A percentile compares a stretch with the other conserved stretches of the same genome.
Evolutionary conservation across 1,140 invertebrate genomes (phyloP).

Genomic region (Saxidomus purpurata): DNA sequence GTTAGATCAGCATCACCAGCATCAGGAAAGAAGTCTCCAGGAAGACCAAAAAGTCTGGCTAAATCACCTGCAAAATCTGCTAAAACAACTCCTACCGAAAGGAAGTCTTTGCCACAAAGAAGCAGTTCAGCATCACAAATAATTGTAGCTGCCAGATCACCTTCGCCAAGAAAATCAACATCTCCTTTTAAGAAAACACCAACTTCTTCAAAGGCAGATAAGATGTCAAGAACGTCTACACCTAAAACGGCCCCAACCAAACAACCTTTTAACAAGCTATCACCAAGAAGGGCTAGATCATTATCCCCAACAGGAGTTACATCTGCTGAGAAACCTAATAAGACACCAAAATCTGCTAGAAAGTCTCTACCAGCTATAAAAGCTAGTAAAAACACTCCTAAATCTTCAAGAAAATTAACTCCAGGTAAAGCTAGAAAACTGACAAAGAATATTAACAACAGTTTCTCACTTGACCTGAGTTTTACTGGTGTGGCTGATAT

Average conservation of each 20-base stretch:
- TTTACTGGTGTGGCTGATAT: conserved; percentile 68
- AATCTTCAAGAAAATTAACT: conserved; percentile 7
- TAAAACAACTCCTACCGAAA: not conserved
- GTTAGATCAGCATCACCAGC: not conserved
- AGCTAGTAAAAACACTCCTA: not conserved
- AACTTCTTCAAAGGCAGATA: not conserved
- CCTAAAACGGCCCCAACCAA: conserved; percentile 44
- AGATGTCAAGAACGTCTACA: not conserved
- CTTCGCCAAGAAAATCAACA: conserved; percentile 55
- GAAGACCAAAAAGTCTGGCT: not conserved
- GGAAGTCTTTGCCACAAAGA: too few species aligned
- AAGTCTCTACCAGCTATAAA: conserved; percentile 9
- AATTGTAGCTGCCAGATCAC: not conserved
- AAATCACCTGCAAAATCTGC: not conserved
- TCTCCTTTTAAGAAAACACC: conserved; percentile 24
- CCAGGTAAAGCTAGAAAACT: not conserved
- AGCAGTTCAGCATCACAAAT: conserved; percentile 6
- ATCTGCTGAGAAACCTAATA: not conserved
- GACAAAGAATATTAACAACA: conserved; percentile 35
- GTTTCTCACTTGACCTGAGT: conserved; percentile 42
- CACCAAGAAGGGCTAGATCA: conserved; percentile 18
- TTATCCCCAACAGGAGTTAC: conserved; percentile 9
- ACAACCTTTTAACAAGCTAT: not conserved
- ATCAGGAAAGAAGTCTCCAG: conserved; percentile 15
- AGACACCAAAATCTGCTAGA: conserved; percentile 34